Base-by-base conservation (phyloP, 2,888 invertebrate genomes). In the Thecocarcelia acutangulata region DNA sequence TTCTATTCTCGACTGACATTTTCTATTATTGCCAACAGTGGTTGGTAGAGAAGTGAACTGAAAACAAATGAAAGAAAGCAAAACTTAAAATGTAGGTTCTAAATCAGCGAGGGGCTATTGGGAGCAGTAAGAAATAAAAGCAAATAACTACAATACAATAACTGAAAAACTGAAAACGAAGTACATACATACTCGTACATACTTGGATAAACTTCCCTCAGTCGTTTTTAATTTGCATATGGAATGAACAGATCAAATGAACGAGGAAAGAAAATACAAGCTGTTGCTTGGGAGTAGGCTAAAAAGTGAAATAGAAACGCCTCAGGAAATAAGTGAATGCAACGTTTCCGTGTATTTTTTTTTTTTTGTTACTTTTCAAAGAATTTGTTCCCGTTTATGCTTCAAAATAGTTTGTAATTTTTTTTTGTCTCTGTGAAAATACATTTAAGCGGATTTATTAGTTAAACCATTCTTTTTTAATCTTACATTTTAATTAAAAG, bases 151-250 rank as follows among this genome's bases (percentile, higher is more conserved):
- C 11, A 13, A 50, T 50, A 42, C 11, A 13, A 50, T 5, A 24
- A 8, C 24, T 24, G 24, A 54, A 28, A 9, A 58, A 21, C 58
- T 42, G 58, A 66, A 64, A 37, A 13, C 37, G 28, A 24, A 44
- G 33, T n/a, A n/a, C n/a, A n/a, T n/a, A n/a, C n/a, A n/a, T 58
- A 54, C 59, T 37, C 24, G n/a, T 21, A 15, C n/a, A 15, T 15
- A 13, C 24, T 13, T 33, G 33, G 15, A 21, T 61, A 61, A 63
- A 46, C 46, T 61, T 37, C 44, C 19, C 50, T 44, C 28, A 66
- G 72, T 37, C 72, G 73, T 61, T 77, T 52, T 37, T 74, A 68
- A 74, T 74, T 77, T 77, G 81, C 73, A 74, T 82, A 74, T 77
- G 69, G 69, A 81, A 74, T 52, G 63, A 28, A 77, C 46, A 68